Evolutionary conservation across 2,797 vertebrate species (phyloP).

Genomic region (Oreortyx pictus): DNA sequence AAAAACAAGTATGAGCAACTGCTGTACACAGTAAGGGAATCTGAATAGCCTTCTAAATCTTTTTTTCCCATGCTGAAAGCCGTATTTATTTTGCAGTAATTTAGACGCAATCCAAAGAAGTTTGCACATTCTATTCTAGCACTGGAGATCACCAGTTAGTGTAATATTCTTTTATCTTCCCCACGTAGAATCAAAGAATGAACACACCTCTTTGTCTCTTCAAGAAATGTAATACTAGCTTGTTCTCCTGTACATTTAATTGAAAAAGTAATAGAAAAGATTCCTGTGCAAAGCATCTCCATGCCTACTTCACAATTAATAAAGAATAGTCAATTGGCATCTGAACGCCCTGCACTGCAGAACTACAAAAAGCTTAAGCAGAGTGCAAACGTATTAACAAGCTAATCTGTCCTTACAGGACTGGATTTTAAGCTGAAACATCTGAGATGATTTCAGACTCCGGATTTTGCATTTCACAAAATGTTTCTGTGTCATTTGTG

Average conservation of each 20-base stretch:
- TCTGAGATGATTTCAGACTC: neutral
- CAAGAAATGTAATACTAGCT: neutral
- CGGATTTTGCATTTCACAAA: neutral
- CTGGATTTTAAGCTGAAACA: neutral
- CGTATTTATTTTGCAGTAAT: neutral
- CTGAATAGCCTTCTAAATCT: neutral
- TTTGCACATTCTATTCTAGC: neutral
- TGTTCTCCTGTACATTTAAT: neutral
- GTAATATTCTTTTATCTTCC: neutral
- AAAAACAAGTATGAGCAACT: neutral
- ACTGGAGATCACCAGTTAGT: neutral
- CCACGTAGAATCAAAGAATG: neutral
- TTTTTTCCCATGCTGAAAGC: neutral
- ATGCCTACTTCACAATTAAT: neutral
- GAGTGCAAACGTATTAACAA: neutral
- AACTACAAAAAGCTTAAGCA: slow-evolving; percentile 3
- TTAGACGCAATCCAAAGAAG: neutral
- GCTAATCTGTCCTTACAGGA: neutral
- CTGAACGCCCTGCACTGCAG: neutral
- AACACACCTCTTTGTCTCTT: neutral
- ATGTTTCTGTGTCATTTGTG: neutral
- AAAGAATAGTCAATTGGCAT: neutral
- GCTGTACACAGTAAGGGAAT: neutral
- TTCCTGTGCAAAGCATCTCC: neutral
- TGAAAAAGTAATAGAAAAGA: neutral